Percentiles rank a stretch among this genome's conserved stretches.
Evolutionary conservation across 2,888 invertebrate species (phyloP).

Genomic region (Busseola fusca): DNA sequence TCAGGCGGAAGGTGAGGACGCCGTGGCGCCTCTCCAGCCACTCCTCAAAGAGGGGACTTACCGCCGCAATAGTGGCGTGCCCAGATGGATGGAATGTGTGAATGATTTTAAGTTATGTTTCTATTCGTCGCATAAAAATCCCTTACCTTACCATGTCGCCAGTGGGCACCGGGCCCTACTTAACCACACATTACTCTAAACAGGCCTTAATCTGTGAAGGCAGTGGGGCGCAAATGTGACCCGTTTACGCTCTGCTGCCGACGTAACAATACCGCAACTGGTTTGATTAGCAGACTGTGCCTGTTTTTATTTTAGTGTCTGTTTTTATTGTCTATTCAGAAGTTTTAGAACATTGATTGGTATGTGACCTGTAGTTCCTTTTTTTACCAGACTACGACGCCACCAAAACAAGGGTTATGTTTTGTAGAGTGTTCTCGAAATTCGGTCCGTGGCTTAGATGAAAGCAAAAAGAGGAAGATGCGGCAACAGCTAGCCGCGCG

Average conservation of each 20-base stretch:
- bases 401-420: not conserved
- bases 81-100: no score
- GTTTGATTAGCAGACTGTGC: slow-evolving; percentile 46
- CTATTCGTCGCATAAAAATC: no score
- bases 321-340: not conserved
- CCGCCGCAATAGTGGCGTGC: no score
- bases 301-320: slow-evolving; percentile 9
- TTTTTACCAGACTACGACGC: not conserved
- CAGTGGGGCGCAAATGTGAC: slow-evolving; percentile 56
- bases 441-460: not conserved
- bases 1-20: no score
- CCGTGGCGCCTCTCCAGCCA: no score
- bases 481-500: no score
- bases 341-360: not conserved
- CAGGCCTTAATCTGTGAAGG: slow-evolving; percentile 31
- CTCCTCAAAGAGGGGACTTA: no score
- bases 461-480: no score
- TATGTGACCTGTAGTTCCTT: not conserved
- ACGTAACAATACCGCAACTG: slow-evolving; percentile 45
- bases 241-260: slow-evolving; percentile 57
- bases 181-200: slow-evolving; percentile 38
- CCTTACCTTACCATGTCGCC: no score
- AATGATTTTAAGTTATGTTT: no score
- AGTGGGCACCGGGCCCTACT: not conserved
- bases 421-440: not conserved